A percentile compares a stretch with the other conserved stretches of the same genome.
These are phyloP conservation scores for Rhabditoides inermis DNA, from an alignment of 2,888 invertebrate genomes.

Conservation along the genomic window DNA sequence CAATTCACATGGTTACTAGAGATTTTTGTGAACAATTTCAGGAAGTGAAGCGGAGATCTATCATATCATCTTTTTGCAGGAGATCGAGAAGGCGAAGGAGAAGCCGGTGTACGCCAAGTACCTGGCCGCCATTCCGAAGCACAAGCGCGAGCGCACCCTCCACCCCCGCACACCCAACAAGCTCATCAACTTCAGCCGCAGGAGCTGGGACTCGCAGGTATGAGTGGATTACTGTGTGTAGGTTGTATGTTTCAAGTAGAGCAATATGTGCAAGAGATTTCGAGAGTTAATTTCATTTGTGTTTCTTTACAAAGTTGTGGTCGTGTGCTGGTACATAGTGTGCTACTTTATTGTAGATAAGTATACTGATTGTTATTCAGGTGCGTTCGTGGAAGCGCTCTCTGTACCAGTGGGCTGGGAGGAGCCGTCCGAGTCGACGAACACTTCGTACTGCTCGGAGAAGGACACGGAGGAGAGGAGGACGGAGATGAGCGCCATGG, in stretches of 20 bases:
- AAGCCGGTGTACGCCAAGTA: conserved; percentile 42
- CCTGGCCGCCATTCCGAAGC: conserved; percentile 13
- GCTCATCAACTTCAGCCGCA: conserved; percentile 73
- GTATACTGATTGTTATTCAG: no score
- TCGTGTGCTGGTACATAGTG: no score
- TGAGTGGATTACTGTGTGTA: conserved; percentile 6
- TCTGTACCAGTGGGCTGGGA: conserved; percentile 46
- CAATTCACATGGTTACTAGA: not conserved
- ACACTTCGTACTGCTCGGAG: conserved; percentile 31
- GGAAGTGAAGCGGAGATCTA: not conserved
- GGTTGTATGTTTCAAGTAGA: not conserved
- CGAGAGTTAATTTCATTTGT: no score
- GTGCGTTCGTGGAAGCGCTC: conserved; percentile 40
- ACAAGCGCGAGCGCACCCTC: conserved; percentile 27
- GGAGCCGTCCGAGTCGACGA: conserved; percentile 41
- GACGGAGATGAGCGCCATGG: conserved; percentile 4
- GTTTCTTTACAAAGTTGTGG: no score
- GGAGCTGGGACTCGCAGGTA: conserved; percentile 78
- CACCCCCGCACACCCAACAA: conserved; percentile 87
- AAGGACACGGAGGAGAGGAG: conserved; percentile 6
- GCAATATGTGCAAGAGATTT: no score
- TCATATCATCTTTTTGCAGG: conserved; percentile 26
- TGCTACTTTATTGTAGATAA: no score
- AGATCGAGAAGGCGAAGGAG: conserved; percentile 44
- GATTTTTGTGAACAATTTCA: not conserved